A percentile compares a stretch with the other conserved stretches of the same genome.
phyloP scores from a whole-genome alignment of 92 coral and sea anemone genomes.

The Micromussa lordhowensis region DNA sequence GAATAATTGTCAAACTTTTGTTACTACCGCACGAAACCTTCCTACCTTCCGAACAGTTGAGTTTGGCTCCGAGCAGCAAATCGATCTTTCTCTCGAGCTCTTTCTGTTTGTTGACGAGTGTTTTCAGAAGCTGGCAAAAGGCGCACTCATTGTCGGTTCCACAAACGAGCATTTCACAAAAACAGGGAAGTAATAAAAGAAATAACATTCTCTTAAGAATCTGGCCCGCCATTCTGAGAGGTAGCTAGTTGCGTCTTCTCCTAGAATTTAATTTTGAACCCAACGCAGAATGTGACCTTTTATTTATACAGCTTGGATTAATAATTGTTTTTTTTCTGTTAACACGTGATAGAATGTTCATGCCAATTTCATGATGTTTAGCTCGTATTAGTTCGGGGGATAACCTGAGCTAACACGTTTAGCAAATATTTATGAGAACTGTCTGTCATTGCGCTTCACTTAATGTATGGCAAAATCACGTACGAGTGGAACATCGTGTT shows the following conservation, averaged over 20 bases:
- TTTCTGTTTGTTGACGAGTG: conserved; percentile 3
- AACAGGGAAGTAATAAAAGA: background rate
- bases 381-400: no score
- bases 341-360: no score
- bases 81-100: conserved; percentile 14
- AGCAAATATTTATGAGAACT: no score
- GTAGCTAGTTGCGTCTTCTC: background rate
- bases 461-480: no score
- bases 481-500: no score
- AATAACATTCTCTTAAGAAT: background rate
- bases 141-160: background rate
- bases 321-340: background rate
- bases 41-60: conserved; percentile 36
- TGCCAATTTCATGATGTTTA: no score
- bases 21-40: no score
- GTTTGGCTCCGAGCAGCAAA: conserved; percentile 23
- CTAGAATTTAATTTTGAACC: background rate
- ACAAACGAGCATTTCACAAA: background rate
- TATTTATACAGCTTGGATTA: background rate
- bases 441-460: no score
- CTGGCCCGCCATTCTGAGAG: conserved; percentile 8
- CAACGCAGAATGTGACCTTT: background rate
- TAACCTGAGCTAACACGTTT: no score
- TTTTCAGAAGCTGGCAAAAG: conserved; percentile 13
- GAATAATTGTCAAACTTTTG: no score